Conservation (phyloP, 2,113 vertebrate genomes). For the Heteronetta atricapilla region DNA sequence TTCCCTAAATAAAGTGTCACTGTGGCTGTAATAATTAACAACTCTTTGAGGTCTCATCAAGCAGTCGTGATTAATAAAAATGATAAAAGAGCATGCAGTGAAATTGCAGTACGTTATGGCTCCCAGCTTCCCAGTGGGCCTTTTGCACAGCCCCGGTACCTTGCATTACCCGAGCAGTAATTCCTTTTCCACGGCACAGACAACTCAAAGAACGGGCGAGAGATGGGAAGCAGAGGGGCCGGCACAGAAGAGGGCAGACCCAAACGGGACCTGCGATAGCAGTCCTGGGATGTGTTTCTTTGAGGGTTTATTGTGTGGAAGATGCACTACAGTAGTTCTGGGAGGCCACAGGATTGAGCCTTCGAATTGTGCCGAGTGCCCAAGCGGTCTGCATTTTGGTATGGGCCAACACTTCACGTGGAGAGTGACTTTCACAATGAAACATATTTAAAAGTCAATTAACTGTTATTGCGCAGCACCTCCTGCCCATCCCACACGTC, state of each 20-base stretch:
- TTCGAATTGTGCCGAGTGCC: neutral
- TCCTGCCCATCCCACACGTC: accelerated
- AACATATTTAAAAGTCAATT: neutral
- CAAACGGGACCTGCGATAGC: accelerated
- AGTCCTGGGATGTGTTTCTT: accelerated
- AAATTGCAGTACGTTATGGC: accelerated
- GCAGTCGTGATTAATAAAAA: neutral
- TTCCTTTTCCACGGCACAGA: accelerated
- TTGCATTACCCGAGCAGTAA: neutral
- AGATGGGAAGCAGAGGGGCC: neutral
- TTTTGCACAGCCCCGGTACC: neutral
- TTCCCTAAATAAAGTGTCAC: neutral
- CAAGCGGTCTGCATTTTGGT: neutral
- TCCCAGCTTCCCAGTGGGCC: neutral
- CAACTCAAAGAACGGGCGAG: neutral
- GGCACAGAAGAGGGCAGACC: neutral
- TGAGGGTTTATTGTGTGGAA: neutral
- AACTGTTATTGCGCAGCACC: neutral
- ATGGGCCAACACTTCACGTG: accelerated
- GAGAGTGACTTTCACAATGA: neutral
- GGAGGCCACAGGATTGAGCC: accelerated
- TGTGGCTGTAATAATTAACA: neutral
- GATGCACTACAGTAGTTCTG: neutral
- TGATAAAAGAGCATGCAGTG: accelerated
- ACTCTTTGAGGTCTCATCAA: neutral